Evolutionary conservation across 2,797 vertebrate genomes (phyloP).

Genomic region (Gila robusta): DNA sequence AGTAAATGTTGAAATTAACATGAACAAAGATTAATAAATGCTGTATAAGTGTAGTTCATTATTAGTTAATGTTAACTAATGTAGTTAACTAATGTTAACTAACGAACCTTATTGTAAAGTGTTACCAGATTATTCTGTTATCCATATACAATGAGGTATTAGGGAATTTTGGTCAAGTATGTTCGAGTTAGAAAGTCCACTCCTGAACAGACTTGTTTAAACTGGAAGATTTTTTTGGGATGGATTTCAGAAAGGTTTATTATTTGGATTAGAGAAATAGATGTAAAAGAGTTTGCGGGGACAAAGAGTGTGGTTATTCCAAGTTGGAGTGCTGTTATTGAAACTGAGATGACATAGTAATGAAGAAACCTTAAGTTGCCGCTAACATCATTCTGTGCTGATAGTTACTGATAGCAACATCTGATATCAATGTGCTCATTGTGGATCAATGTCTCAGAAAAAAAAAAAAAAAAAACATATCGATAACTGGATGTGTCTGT

Average conservation of each 20-base stretch:
- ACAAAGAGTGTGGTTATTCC: slow-evolving; percentile 24
- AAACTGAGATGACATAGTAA: slow-evolving; percentile 38
- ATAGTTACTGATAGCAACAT: slow-evolving; percentile 25
- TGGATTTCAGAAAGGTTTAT: slow-evolving; percentile 56
- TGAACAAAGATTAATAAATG: no score
- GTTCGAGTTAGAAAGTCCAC: slow-evolving; percentile 25
- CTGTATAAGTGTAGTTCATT: no score
- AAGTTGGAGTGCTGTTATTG: slow-evolving; percentile 18
- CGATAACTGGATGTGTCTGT: not conserved
- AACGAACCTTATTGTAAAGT: no score
- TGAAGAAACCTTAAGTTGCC: slow-evolving; percentile 34
- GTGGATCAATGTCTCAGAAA: not conserved
- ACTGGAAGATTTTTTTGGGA: slow-evolving; percentile 49
- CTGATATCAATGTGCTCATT: slow-evolving; percentile 29
- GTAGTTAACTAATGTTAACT: no score
- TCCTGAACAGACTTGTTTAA: slow-evolving; percentile 51
- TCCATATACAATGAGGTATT: not conserved
- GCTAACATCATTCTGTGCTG: slow-evolving; percentile 23
- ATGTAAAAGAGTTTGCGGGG: not conserved
- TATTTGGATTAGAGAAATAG: slow-evolving; percentile 44
- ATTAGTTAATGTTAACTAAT: no score
- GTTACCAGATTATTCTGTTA: slow-evolving; percentile 16
- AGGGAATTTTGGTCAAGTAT: slow-evolving; percentile 30
- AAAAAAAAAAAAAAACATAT: not conserved
- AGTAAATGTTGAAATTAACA: no score